Evolutionary conservation across 2,888 invertebrate genomes (phyloP).

Genomic region (Phengaris arion): DNA sequence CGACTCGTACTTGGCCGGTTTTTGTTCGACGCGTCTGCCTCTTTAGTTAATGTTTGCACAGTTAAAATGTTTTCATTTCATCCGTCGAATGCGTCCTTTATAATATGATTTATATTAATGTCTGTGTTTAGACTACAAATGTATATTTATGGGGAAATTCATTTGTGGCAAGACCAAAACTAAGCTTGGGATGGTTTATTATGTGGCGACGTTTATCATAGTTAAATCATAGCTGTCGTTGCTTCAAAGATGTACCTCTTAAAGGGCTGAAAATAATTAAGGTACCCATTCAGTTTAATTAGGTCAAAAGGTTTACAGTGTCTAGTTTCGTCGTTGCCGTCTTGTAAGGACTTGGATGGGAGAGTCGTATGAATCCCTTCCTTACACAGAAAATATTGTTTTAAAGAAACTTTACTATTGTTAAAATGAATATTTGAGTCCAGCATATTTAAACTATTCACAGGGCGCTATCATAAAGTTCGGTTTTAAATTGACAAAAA

Average conservation of each 20-base stretch:
- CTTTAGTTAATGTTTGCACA: neutral
- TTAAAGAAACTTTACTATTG: neutral
- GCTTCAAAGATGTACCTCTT: neutral
- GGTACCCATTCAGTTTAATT: neutral
- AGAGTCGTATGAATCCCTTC: neutral
- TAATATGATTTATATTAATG: slow-evolving; percentile 2
- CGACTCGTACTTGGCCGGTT: no score
- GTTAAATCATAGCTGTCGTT: neutral
- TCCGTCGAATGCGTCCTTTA: neutral
- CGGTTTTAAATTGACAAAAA: neutral
- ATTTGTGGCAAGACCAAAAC: neutral
- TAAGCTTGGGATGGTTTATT: neutral
- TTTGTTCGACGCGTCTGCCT: no score
- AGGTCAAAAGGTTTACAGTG: neutral
- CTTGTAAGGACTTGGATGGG: neutral
- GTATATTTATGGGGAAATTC: neutral
- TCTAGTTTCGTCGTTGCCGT: neutral
- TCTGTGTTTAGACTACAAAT: neutral
- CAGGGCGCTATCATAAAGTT: no score
- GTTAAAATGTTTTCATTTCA: slow-evolving; percentile 3
- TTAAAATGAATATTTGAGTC: no score
- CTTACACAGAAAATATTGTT: neutral
- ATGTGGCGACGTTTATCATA: neutral
- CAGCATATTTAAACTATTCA: no score
- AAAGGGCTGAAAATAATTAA: slow-evolving; percentile 3